These are phyloP conservation scores for Pheosia tremula DNA, from an alignment of 2,888 invertebrate species.

Conservation along the genomic window DNA sequence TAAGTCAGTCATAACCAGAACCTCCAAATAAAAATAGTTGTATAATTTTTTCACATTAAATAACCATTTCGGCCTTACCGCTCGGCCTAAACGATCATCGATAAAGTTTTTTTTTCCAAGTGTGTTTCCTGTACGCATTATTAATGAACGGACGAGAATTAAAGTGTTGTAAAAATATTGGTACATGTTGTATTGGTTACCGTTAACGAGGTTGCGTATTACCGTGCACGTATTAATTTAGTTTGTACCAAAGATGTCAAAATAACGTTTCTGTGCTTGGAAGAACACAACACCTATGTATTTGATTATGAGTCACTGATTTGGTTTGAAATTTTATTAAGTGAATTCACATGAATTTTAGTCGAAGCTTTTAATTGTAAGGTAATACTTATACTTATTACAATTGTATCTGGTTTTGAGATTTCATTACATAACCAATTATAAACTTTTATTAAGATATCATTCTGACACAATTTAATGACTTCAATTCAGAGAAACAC, in stretches of 20 bases:
- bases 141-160: constrained; percentile 30
- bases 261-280: no score
- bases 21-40: constrained; percentile 74
- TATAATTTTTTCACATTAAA: constrained; percentile 82
- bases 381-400: not conserved
- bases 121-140: constrained; percentile 45
- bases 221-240: not conserved
- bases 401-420: not conserved
- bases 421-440: no score
- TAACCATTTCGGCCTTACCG: constrained; percentile 65
- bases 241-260: no score
- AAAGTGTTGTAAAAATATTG: constrained; percentile 14
- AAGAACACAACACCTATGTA: no score
- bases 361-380: not conserved
- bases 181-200: constrained; percentile 6
- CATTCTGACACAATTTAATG: no score
- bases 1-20: constrained; percentile 82
- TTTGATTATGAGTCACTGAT: not conserved
- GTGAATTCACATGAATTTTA: not conserved
- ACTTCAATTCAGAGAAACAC: no score
- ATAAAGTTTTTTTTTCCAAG: constrained; percentile 54
- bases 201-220: no score
- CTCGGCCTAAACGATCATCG: constrained; percentile 69
- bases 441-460: no score
- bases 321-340: not conserved